Conservation (phyloP, 2,888 invertebrate species). For the Lacanobia oleracea region DNA sequence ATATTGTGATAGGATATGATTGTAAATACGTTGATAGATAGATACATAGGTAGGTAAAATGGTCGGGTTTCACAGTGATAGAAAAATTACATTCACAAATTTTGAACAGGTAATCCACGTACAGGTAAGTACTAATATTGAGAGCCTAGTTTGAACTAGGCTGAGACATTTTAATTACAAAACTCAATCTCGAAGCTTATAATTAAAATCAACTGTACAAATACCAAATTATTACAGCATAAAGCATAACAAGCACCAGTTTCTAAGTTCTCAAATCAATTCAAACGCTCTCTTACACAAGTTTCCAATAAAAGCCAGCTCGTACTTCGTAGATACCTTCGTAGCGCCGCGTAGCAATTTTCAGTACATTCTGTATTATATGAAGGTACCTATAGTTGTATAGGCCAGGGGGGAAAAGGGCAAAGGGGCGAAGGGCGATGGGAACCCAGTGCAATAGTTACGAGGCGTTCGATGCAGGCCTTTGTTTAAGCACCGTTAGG, state of each 20-base stretch:
- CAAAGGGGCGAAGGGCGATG: conserved; percentile 55
- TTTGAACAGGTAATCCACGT: no score
- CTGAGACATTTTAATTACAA: background rate
- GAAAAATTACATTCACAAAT: background rate
- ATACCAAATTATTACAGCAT: background rate
- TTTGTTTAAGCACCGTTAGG: conserved; percentile 76
- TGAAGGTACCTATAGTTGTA: conserved; percentile 28
- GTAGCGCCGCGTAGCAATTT: conserved; percentile 51
- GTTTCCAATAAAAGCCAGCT: conserved; percentile 30
- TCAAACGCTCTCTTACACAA: conserved; percentile 5
- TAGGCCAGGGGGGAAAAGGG: conserved; percentile 42
- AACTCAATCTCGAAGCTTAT: background rate
- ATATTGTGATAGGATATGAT: background rate
- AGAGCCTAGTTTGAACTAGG: no score
- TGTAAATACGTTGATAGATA: background rate
- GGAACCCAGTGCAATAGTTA: conserved; percentile 71
- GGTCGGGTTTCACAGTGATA: background rate
- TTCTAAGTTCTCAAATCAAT: conserved; percentile 10
- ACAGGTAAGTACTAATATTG: no score
- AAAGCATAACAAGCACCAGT: background rate
- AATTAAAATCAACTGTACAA: background rate
- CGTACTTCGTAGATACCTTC: conserved; percentile 14
- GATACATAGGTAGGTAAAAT: background rate
- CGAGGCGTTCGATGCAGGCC: conserved; percentile 78
- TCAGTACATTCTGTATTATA: conserved; percentile 48